Evolutionary conservation across 1,140 invertebrate genomes (phyloP).

Genomic region (Panagrolaimus sp.): DNA sequence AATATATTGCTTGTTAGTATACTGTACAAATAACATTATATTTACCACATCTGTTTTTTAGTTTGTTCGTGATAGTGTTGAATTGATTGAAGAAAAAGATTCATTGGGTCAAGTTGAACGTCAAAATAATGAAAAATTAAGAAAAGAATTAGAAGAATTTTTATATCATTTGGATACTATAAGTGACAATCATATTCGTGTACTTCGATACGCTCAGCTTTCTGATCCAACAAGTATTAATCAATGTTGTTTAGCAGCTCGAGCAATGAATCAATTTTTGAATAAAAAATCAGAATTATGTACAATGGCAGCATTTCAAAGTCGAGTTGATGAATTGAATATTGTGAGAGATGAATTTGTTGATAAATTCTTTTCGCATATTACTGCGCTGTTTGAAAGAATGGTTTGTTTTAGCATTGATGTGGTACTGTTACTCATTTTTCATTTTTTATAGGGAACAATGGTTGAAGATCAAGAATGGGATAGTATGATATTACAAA

Average conservation of each 20-base stretch:
- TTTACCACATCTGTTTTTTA: slow-evolving; percentile 28
- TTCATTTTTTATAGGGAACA: slow-evolving; percentile 23
- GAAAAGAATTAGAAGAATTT: slow-evolving; percentile 73
- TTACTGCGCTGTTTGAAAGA: slow-evolving; percentile 38
- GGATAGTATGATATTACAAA: slow-evolving; percentile 37
- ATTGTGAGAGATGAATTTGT: slow-evolving; percentile 32
- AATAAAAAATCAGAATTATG: slow-evolving; percentile 65
- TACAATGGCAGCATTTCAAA: slow-evolving; percentile 36
- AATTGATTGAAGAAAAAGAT: slow-evolving; percentile 84
- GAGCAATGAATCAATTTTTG: slow-evolving; percentile 72
- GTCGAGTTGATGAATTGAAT: slow-evolving; percentile 30
- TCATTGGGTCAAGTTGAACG: slow-evolving; percentile 77
- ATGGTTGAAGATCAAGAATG: slow-evolving; percentile 36
- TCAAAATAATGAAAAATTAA: slow-evolving; percentile 73
- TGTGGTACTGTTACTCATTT: not conserved
- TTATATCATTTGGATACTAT: slow-evolving; percentile 32
- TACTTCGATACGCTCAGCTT: slow-evolving; percentile 71
- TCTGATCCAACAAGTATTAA: slow-evolving; percentile 69
- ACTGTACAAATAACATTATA: not conserved
- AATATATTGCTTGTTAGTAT: slow-evolving; percentile 56
- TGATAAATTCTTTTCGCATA: slow-evolving; percentile 39
- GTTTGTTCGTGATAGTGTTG: slow-evolving; percentile 62
- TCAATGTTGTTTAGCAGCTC: slow-evolving; percentile 73
- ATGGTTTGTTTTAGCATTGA: slow-evolving; percentile 30
- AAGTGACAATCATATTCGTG: slow-evolving; percentile 61